A percentile compares a stretch with the other conserved stretches of the same genome.
These are phyloP conservation scores for Cettia cetti DNA, from an alignment of 2,113 vertebrate genomes.

Conservation along the genomic window DNA sequence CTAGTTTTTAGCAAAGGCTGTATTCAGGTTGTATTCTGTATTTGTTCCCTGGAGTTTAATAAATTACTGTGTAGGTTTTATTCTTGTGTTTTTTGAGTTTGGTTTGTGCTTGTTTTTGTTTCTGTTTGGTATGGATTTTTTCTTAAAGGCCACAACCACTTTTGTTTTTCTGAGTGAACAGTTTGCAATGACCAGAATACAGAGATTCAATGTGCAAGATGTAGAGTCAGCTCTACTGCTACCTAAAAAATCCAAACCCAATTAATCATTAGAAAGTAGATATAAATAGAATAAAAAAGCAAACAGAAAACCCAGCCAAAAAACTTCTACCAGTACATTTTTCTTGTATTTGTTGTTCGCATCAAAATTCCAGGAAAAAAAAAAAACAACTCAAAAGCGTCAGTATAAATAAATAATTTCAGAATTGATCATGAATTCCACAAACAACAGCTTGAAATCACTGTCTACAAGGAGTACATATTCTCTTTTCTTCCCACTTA, in stretches of 20 bases:
- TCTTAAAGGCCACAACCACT: background rate
- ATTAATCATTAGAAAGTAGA: background rate
- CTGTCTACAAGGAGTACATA: background rate
- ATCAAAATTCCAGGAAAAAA: background rate
- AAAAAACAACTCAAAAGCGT: background rate
- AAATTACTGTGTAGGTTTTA: background rate
- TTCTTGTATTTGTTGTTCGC: background rate
- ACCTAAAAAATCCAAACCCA: rapidly evolving
- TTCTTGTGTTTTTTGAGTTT: background rate
- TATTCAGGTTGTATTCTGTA: background rate
- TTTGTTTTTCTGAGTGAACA: background rate
- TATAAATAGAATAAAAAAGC: background rate
- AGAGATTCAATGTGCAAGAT: background rate
- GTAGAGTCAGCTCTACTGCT: background rate
- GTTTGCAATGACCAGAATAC: background rate
- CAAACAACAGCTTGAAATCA: background rate
- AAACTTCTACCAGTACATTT: background rate
- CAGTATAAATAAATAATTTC: background rate
- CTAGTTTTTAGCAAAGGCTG: background rate
- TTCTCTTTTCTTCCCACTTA: background rate
- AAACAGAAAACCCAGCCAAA: background rate
- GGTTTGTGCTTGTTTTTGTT: background rate
- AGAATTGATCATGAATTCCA: background rate
- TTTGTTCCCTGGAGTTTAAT: background rate
- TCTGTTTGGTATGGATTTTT: background rate